Evolutionary conservation across 2,888 invertebrate species (phyloP).

Genomic region (Thyatira batis): DNA sequence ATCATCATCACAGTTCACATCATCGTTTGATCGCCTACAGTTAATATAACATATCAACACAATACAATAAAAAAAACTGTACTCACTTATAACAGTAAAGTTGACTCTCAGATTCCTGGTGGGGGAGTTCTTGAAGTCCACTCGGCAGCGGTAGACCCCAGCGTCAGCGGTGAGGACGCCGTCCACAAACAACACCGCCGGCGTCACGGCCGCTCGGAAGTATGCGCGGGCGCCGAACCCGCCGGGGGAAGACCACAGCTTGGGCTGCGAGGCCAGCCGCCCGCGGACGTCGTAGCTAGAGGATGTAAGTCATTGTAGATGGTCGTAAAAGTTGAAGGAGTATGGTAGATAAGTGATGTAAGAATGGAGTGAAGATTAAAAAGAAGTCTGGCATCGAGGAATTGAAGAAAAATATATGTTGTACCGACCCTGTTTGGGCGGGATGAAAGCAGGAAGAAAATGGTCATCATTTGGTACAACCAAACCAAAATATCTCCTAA

Average conservation of each 20-base stretch:
- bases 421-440: too few species aligned
- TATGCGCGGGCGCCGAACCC: constrained; percentile 89
- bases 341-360: too few species aligned
- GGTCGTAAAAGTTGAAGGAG: too few species aligned
- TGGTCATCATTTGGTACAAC: too few species aligned
- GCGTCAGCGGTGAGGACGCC: constrained; percentile 88
- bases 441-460: too few species aligned
- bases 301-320: too few species aligned
- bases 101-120: constrained; percentile 94
- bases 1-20: too few species aligned
- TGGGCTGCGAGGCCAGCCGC: constrained; percentile 87
- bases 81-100: constrained; percentile 94
- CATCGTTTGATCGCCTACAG: background rate
- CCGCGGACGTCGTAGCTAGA: constrained; percentile 90
- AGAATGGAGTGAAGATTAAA: too few species aligned
- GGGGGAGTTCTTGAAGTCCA: constrained; percentile 94
- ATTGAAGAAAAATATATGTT: too few species aligned
- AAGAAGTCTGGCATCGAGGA: too few species aligned
- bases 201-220: constrained; percentile 88
- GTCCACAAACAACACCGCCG: constrained; percentile 89
- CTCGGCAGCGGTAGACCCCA: constrained; percentile 93
- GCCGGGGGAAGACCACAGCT: constrained; percentile 90
- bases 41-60: too few species aligned
- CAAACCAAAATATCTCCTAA: too few species aligned
- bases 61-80: constrained; percentile 9